Evolutionary conservation across 2,113 vertebrate genomes (phyloP).

Genomic region (Ariopsis seemanni): DNA sequence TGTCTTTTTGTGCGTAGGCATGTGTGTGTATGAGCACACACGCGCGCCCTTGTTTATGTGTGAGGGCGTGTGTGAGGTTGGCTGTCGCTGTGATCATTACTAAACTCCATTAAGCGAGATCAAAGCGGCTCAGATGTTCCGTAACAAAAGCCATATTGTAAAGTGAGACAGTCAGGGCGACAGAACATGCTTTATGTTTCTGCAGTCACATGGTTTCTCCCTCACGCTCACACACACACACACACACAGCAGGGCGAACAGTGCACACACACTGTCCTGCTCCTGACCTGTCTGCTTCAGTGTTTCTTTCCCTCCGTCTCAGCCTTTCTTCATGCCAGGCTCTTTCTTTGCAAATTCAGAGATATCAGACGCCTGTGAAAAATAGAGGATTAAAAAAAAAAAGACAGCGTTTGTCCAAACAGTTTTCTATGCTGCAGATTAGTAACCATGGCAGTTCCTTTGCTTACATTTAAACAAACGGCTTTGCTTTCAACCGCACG

Average conservation of each 20-base stretch:
- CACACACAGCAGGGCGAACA: background rate
- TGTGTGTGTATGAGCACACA: background rate
- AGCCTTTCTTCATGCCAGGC: background rate
- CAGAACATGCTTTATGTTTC: conserved; percentile 71
- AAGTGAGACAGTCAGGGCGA: conserved; percentile 65
- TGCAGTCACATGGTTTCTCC: conserved; percentile 68
- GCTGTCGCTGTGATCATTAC: conserved; percentile 73
- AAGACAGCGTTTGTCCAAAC: conserved; percentile 42
- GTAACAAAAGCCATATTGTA: conserved; percentile 78
- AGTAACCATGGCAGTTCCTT: conserved; percentile 54
- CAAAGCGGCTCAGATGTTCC: conserved; percentile 76
- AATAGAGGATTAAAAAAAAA: background rate
- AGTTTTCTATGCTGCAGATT: conserved; percentile 44
- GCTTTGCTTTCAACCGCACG: conserved; percentile 21
- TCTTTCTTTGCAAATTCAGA: conserved; percentile 30
- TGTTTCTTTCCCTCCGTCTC: conserved; percentile 1
- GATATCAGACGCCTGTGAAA: conserved; percentile 8
- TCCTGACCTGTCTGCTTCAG: conserved; percentile 42
- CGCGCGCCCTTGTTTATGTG: background rate
- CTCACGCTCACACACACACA: conserved; percentile 9
- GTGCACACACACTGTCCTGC: conserved; percentile 29
- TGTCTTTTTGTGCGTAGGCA: background rate
- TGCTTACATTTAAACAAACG: conserved; percentile 50
- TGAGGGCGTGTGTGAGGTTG: conserved; percentile 47
- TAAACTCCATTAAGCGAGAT: conserved; percentile 76